Evolutionary conservation across 2,113 vertebrate genomes (phyloP).

Genomic region (Heterotis niloticus): DNA sequence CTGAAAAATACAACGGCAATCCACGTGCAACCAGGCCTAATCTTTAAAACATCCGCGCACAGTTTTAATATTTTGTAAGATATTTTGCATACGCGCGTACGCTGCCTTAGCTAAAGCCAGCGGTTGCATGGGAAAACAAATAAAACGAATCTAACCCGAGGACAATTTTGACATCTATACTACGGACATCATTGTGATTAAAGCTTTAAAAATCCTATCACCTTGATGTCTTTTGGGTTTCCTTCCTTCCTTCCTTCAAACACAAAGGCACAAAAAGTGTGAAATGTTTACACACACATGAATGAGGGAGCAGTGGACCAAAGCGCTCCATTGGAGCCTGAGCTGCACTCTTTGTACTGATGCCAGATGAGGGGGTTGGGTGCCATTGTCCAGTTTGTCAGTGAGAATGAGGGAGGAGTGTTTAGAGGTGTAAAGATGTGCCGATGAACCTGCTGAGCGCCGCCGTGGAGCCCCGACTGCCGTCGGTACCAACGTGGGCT

Average conservation of each 20-base stretch:
- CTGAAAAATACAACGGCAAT: not conserved
- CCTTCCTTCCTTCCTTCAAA: no score
- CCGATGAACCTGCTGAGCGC: conserved; percentile 86
- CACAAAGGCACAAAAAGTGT: not conserved
- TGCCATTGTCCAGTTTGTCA: conserved; percentile 85
- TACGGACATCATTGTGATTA: not conserved
- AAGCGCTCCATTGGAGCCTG: conserved; percentile 61
- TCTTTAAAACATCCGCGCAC: conserved; percentile 16
- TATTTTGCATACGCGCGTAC: no score
- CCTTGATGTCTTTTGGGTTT: not conserved
- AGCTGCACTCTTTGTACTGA: conserved; percentile 74
- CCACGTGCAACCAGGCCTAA: not conserved
- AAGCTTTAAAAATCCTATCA: conserved; percentile 22
- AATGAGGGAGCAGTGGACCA: conserved; percentile 41
- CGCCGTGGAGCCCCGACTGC: conserved; percentile 76
- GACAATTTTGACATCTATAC: not conserved
- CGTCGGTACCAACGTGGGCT: conserved; percentile 71
- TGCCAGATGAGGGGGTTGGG: conserved; percentile 61
- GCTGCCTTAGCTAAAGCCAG: no score
- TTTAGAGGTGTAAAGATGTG: conserved; percentile 84
- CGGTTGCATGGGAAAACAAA: not conserved
- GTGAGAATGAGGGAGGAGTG: conserved; percentile 79
- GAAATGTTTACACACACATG: conserved; percentile 68
- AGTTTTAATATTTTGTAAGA: conserved; percentile 54
- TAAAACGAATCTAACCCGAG: not conserved